These are phyloP conservation scores for Hermatobates lingyangjiaoensis DNA, from an alignment of 1,140 invertebrate genomes.

Conservation along the genomic window DNA sequence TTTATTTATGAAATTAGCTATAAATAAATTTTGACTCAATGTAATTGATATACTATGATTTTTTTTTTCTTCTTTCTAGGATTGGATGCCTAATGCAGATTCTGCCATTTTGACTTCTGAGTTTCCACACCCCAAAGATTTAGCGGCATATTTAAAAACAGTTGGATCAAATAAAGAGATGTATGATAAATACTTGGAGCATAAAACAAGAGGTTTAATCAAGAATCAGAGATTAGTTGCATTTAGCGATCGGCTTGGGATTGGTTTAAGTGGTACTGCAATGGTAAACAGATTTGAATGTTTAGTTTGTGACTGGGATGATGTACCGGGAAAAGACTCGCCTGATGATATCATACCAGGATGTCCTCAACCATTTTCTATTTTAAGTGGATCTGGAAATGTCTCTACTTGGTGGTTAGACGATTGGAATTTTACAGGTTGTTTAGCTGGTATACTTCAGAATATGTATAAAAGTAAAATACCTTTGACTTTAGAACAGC, in stretches of 20 bases:
- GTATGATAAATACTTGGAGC: neutral
- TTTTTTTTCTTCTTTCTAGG: neutral
- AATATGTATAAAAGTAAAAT: too few relatives aligned
- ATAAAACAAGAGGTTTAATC: neutral
- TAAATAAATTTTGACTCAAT: too few relatives aligned
- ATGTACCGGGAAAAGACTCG: neutral
- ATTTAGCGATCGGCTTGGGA: neutral
- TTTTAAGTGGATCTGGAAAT: neutral
- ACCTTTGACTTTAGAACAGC: too few relatives aligned
- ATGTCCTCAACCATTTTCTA: neutral
- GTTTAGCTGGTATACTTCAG: too few relatives aligned
- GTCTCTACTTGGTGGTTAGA: neutral
- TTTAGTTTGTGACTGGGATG: neutral
- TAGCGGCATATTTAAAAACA: neutral
- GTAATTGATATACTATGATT: too few relatives aligned
- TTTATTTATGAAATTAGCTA: too few relatives aligned
- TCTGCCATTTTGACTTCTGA: neutral
- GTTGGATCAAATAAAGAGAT: neutral
- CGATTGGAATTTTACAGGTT: too few relatives aligned
- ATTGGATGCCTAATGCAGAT: neutral
- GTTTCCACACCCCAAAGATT: neutral
- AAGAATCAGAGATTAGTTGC: neutral
- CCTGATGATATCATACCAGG: neutral
- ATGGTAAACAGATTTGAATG: neutral
- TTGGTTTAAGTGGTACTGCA: neutral